These are phyloP conservation scores for Odocoileus hemionus DNA, from an alignment of 2,113 vertebrate genomes.

Conservation along the genomic window DNA sequence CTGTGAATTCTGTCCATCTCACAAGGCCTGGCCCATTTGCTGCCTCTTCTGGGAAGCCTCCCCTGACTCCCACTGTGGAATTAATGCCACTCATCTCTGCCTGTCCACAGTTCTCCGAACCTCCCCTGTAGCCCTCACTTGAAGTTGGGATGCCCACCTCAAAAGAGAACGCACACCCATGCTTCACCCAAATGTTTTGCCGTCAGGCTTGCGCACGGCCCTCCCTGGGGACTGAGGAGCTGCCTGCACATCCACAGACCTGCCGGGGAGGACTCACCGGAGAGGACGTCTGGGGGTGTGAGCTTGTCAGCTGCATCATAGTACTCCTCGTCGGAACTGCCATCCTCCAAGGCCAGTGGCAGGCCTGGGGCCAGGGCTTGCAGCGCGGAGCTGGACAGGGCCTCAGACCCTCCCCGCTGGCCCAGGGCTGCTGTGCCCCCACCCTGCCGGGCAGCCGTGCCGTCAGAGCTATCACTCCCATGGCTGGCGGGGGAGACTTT, in stretches of 20 bases:
- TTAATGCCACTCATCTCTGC: neutral
- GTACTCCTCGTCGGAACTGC: conserved; percentile 94
- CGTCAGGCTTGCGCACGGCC: neutral
- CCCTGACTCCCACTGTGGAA: neutral
- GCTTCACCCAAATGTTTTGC: neutral
- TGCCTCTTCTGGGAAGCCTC: neutral
- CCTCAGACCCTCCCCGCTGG: neutral
- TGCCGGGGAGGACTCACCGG: conserved; percentile 68
- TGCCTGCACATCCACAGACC: neutral
- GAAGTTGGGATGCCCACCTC: neutral
- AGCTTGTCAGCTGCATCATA: conserved; percentile 93
- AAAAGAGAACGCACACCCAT: neutral
- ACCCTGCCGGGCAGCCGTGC: conserved; percentile 31
- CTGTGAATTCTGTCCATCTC: neutral
- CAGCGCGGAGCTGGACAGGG: neutral
- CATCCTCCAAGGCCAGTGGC: conserved; percentile 86
- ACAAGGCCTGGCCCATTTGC: neutral
- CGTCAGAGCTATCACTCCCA: conserved; percentile 49
- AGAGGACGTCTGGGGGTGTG: conserved; percentile 77
- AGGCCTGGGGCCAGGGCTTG: conserved; percentile 78
- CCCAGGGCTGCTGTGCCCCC: neutral
- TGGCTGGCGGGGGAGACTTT: conserved; percentile 85
- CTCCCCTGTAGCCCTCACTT: neutral
- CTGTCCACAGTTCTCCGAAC: neutral
- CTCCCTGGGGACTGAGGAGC: neutral